Evolutionary conservation across 2,888 invertebrate genomes (phyloP).

Genomic region (Gastracanthus pulcherrimus): DNA sequence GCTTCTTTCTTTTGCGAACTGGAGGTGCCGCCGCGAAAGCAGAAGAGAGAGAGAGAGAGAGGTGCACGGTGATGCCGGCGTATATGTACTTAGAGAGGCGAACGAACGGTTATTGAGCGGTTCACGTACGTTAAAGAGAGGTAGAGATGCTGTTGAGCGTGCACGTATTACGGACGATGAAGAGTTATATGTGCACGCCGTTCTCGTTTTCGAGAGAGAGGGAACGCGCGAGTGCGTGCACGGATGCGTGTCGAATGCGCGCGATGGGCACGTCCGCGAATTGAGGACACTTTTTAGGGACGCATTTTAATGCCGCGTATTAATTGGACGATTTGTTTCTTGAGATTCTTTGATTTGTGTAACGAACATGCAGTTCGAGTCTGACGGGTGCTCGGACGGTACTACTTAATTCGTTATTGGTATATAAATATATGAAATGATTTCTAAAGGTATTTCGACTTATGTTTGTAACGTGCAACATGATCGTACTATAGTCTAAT

Average conservation of each 20-base stretch:
- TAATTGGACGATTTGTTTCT: no score
- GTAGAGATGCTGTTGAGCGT: not conserved
- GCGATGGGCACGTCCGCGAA: not conserved
- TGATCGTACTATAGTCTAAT: no score
- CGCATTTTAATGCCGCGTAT: not conserved
- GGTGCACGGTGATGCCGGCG: no score
- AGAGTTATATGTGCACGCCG: not conserved
- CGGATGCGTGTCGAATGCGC: not conserved
- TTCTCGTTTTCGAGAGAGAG: not conserved
- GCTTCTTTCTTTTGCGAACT: not conserved
- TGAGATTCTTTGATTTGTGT: no score
- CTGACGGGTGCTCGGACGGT: no score
- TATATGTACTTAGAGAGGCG: conserved; percentile 31
- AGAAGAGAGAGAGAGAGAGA: not conserved
- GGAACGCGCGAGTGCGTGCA: no score
- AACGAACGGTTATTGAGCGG: conserved; percentile 40
- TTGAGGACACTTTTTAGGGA: not conserved
- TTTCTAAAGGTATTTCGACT: no score
- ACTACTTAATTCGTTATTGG: no score
- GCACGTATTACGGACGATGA: no score
- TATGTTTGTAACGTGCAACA: no score
- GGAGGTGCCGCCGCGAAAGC: not conserved
- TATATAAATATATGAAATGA: no score
- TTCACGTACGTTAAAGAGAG: conserved; percentile 9
- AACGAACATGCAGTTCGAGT: no score